Conservation (phyloP, 2,113 vertebrate genomes). For the Leucopsar rothschildi region DNA sequence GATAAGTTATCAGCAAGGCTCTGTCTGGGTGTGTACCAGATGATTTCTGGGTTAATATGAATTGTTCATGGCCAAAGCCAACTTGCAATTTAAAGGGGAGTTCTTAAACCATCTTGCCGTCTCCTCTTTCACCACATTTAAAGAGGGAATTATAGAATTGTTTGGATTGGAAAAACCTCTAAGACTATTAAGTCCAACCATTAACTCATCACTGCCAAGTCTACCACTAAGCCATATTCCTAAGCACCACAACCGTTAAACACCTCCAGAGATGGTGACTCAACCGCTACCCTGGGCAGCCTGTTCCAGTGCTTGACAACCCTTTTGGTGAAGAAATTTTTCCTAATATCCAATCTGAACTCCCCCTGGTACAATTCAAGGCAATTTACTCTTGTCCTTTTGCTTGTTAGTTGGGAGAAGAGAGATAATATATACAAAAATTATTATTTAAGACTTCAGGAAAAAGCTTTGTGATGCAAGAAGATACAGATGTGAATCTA, state of each 20-base stretch:
- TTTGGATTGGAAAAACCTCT: neutral
- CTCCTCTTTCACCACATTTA: neutral
- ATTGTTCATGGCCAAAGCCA: neutral
- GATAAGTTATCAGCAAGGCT: neutral
- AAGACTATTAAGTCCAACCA: too few species aligned
- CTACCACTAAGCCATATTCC: neutral
- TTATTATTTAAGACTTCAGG: neutral
- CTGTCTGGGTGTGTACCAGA: neutral
- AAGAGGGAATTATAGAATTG: neutral
- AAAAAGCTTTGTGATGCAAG: neutral
- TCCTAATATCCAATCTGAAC: neutral
- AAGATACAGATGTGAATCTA: neutral
- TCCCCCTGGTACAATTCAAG: accelerated
- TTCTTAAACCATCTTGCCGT: neutral
- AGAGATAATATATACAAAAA: neutral
- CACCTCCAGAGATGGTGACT: neutral
- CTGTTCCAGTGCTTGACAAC: neutral
- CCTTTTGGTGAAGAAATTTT: neutral
- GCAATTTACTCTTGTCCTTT: neutral
- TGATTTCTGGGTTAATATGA: neutral
- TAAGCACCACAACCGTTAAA: neutral
- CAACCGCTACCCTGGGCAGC: neutral
- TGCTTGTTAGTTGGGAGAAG: neutral
- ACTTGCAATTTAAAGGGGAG: neutral
- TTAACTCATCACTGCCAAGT: neutral